A percentile compares a stretch with the other conserved stretches of the same genome.
Conservation (phyloP, 2,797 vertebrate genomes). For the Pangasius mekongensis region DNA sequence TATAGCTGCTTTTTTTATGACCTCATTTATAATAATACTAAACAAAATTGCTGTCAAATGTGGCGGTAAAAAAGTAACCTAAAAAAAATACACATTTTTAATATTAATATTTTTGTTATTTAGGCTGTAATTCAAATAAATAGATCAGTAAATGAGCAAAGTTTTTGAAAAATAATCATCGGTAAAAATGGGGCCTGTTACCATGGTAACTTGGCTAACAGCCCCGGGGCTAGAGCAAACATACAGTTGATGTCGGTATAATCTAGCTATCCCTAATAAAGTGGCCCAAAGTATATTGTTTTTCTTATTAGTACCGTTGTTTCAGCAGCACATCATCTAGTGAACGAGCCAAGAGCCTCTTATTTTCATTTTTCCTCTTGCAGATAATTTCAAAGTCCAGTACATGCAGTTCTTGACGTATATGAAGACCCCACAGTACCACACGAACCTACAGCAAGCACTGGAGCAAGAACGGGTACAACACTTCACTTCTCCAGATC, state of each 20-base stretch:
- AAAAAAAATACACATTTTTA: too few species aligned
- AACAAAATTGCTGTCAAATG: background rate
- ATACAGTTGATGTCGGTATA: background rate
- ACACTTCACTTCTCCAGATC: background rate
- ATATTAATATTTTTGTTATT: too few species aligned
- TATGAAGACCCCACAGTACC: constrained; percentile 97
- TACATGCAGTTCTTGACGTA: constrained; percentile 96
- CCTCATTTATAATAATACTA: background rate
- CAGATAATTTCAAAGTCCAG: constrained; percentile 96
- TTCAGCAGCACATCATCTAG: background rate
- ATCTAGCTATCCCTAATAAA: background rate
- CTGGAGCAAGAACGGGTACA: constrained; percentile 94
- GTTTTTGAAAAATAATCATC: background rate
- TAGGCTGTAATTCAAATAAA: too few species aligned
- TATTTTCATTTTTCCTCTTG: constrained; percentile 18
- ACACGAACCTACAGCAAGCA: constrained; percentile 89
- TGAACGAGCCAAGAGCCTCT: background rate
- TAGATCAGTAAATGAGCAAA: too few species aligned
- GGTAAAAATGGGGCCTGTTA: background rate
- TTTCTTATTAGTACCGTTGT: background rate
- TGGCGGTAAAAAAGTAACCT: too few species aligned
- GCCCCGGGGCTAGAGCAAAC: background rate
- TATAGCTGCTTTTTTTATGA: background rate
- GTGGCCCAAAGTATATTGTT: background rate
- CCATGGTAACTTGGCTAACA: background rate